phyloP scores from a whole-genome alignment of 1,140 invertebrate genomes.

The Cyclina sinensis region DNA sequence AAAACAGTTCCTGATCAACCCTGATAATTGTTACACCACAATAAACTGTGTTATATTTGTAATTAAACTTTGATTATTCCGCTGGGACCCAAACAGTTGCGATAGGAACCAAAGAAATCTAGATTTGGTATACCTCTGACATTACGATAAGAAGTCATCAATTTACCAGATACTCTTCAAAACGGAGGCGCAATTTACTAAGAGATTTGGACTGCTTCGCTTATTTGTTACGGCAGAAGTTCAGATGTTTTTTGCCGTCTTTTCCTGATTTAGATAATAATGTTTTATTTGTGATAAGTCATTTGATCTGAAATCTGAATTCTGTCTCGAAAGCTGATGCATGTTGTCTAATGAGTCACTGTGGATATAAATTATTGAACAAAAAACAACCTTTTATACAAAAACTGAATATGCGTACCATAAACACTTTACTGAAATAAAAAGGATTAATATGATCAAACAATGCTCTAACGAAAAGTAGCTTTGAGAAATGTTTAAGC shows the following conservation, averaged over 20 bases:
- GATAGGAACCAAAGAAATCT: conserved; percentile 48
- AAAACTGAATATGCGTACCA: no score
- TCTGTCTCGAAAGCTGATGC: background rate
- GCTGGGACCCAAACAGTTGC: conserved; percentile 14
- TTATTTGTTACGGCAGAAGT: conserved; percentile 2
- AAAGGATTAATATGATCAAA: no score
- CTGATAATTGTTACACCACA: conserved; percentile 36
- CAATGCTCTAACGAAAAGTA: no score
- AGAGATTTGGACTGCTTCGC: background rate
- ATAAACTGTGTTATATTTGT: conserved; percentile 41
- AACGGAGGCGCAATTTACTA: conserved; percentile 42
- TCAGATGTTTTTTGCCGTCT: conserved; percentile 41
- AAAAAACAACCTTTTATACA: no score
- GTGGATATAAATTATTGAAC: no score
- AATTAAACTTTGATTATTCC: conserved; percentile 51
- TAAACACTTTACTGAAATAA: no score
- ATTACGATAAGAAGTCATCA: conserved; percentile 39
- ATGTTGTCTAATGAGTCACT: no score
- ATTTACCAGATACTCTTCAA: conserved; percentile 52
- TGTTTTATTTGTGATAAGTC: conserved; percentile 52
- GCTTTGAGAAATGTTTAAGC: no score
- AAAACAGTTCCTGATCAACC: conserved; percentile 35
- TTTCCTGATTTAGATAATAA: conserved; percentile 38
- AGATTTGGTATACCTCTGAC: conserved; percentile 46
- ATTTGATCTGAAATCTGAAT: conserved; percentile 20